A percentile compares a stretch with the other conserved stretches of the same genome.
Conservation (phyloP, 2,113 vertebrate species). For the Oncorhynchus keta region DNA sequence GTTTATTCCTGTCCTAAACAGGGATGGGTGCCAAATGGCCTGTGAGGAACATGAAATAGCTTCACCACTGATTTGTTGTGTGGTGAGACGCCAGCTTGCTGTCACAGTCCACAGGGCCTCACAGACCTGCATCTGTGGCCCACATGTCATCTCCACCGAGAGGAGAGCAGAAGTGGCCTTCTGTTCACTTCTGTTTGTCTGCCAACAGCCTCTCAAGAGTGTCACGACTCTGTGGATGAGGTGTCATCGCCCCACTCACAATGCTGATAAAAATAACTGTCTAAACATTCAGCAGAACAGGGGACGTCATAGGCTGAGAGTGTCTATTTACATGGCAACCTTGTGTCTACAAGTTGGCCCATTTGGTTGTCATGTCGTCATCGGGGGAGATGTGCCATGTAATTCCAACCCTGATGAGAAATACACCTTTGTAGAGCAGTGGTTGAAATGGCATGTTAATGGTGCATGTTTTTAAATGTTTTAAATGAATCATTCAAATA, state of each 20-base stretch:
- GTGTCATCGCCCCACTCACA: not conserved
- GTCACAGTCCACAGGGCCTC: not conserved
- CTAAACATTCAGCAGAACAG: not conserved
- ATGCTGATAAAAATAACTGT: not conserved
- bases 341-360: not conserved
- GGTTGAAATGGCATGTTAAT: not conserved
- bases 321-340: not conserved
- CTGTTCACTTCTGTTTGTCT: not conserved
- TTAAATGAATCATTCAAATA: too few species aligned
- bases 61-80: conserved; percentile 2
- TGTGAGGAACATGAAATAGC: conserved; percentile 11
- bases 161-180: not conserved
- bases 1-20: not conserved
- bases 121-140: conserved; percentile 11
- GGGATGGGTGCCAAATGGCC: not conserved
- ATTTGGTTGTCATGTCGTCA: not conserved
- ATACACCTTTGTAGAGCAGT: not conserved
- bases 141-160: not conserved
- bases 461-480: not conserved
- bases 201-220: not conserved
- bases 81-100: not conserved
- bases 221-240: not conserved
- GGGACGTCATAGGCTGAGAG: not conserved
- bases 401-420: not conserved
- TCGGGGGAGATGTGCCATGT: not conserved